Conservation (phyloP, 2,888 invertebrate species). For the Cancer borealis region DNA sequence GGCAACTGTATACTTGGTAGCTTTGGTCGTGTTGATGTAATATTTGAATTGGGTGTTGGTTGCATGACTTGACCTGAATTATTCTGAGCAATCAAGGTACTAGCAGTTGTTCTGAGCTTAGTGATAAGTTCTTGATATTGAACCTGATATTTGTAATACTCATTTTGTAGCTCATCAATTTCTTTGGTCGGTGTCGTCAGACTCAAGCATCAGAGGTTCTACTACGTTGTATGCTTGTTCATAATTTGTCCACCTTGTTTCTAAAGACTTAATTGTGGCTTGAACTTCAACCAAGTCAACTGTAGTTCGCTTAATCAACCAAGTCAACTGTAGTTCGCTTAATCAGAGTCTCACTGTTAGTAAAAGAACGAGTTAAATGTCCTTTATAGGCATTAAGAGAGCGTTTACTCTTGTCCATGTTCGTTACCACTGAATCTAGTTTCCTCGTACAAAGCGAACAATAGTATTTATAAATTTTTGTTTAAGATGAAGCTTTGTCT, state of each 20-base stretch:
- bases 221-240: neutral
- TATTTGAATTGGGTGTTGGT: too few relatives aligned
- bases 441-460: neutral
- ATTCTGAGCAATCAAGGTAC: neutral
- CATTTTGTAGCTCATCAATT: neutral
- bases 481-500: slow-evolving; percentile 16
- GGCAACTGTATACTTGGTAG: slow-evolving; percentile 9
- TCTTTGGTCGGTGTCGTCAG: neutral
- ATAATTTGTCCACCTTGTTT: neutral
- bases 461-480: slow-evolving; percentile 4
- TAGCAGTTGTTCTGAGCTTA: neutral
- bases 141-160: neutral
- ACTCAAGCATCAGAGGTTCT: neutral
- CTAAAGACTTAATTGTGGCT: neutral
- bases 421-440: neutral
- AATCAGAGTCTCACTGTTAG: too few relatives aligned
- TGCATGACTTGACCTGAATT: too few relatives aligned
- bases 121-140: neutral
- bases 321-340: too few relatives aligned
- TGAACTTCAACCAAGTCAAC: neutral
- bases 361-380: neutral
- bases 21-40: neutral
- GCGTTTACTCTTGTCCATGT: neutral
- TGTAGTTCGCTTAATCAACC: neutral
- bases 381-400: neutral